Base-by-base conservation (phyloP, 2,113 vertebrate genomes). In the Anser cygnoides region DNA sequence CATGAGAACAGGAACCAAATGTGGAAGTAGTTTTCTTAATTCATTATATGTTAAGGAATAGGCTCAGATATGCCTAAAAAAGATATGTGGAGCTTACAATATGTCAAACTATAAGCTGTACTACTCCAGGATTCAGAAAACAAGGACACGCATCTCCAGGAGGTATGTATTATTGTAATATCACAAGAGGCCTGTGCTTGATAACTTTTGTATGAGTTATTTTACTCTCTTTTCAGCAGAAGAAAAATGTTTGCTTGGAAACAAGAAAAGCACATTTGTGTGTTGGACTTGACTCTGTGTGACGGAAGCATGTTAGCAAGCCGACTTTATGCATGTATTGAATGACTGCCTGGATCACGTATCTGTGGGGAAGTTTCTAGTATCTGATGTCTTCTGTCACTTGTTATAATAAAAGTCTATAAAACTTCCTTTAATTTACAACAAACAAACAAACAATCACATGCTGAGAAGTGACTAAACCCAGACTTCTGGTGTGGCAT, bases 101-200 rank as follows among this genome's bases (percentile, higher is more conserved):
- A 97, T 98, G 95, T 90, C 98, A 99, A 96, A 99, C 98, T 18
- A 99, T 98, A 97, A 98, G 97, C 88, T 99, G 98, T 88, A 98
- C 97, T 16, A 98, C 98, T 95, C 97, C 97, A 3, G 95, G 97
- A 95, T 97, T 96, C 92, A 97, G 97, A 95, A 98, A 97, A 96
- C 97, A 97, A 87, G 97, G 97, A 85, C 80, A 95, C 17, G 57
- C 90, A 52, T 98, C 97, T 95, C 96, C 97, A 65, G 90, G 86
- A 90, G 80, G 98, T 98, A 97, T 92, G 87, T 97, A 92, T 95
- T 84, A 68, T 9, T 85, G 33, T 26, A 89, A 7, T 70, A 72
- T 61, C 43, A 7, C 58, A 73, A 80, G n/a, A 74, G 14, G 23
- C 72, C 73, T 63, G 19, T 81, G 49, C 77, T 94, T 83, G 59